These are phyloP conservation scores for Onychomys torridus DNA, from an alignment of 2,797 vertebrate genomes.

Conservation along the genomic window DNA sequence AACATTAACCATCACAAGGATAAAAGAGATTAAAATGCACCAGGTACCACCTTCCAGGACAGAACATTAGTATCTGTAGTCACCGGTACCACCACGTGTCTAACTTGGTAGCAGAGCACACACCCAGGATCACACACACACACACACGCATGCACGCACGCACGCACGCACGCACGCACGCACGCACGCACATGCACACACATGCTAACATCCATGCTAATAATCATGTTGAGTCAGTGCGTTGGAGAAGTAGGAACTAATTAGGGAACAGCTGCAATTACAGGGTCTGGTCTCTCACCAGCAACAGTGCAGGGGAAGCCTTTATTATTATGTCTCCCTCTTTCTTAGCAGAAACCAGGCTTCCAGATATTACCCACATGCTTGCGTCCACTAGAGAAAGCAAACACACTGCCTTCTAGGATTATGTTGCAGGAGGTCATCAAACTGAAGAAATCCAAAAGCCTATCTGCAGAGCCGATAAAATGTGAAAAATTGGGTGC, in stretches of 20 bases:
- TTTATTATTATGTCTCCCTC: neutral
- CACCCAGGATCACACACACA: too few species aligned
- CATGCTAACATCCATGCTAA: too few species aligned
- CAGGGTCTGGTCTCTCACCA: fast-evolving
- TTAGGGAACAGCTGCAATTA: neutral
- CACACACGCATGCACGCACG: neutral
- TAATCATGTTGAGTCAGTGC: neutral
- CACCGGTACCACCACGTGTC: neutral
- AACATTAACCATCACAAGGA: neutral
- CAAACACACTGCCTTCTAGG: fast-evolving
- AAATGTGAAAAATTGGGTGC: neutral
- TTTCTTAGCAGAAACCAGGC: neutral
- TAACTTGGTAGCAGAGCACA: neutral
- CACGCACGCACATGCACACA: neutral
- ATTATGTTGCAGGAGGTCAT: neutral
- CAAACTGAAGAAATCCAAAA: neutral
- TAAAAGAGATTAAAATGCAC: neutral
- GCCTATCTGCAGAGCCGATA: neutral
- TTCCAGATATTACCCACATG: neutral
- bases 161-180: neutral
- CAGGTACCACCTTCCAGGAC: neutral
- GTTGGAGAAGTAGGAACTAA: neutral
- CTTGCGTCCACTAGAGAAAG: neutral
- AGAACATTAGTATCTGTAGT: neutral
- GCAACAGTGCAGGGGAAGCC: too few species aligned